Evolutionary conservation across 2,797 vertebrate species (phyloP), one percentile per base, ranked within the genome.

Genomic region (Euphonia xanthogaster): DNA sequence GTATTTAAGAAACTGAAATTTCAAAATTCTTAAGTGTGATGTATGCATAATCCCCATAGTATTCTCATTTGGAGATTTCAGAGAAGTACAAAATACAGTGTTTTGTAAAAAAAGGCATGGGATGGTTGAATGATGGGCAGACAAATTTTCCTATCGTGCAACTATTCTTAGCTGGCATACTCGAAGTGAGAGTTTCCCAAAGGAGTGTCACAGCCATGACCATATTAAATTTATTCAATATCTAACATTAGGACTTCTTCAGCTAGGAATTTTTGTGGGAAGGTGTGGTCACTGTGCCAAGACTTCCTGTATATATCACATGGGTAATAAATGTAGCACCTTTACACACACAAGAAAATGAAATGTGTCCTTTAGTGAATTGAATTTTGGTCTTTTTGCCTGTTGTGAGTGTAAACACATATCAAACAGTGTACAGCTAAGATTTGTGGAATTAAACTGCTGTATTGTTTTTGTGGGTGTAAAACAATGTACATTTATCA

Each of bases 331-430:
- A 9, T 9, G 12, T 21, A 61, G 14, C 44, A 28, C 25, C 18
- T 93, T 70, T 28, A 50, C 35, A 53, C 11, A 18, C 3, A 31
- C 40, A 22, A 19, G 8, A 10, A 27, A 15, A 6, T 5, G 3
- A 35, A 35, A 15, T 4, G 1, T 30, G 7, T 73, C 71, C 19
- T 53, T 0, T 20, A 31, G n/a, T 28, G 24, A 70, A 74, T 31
- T 31, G 4, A 10, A 6, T 42, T 44, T 75, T 73, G 17, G 28
- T 82, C 44, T 81, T 88, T 35, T 91, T 96, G 27, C 74, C 80
- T 94, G 25, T 63, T 68, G 31, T 81, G 94, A 94, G 88, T 48
- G 45, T 95, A 75, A 96, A 84, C 84, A 80, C 66, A 16, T 91
- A 94, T 57, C 53, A 94, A 66, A 63, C 33, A 89, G 40, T 44